Conservation (phyloP, 2,113 vertebrate species). For the Morphnarchus princeps region DNA sequence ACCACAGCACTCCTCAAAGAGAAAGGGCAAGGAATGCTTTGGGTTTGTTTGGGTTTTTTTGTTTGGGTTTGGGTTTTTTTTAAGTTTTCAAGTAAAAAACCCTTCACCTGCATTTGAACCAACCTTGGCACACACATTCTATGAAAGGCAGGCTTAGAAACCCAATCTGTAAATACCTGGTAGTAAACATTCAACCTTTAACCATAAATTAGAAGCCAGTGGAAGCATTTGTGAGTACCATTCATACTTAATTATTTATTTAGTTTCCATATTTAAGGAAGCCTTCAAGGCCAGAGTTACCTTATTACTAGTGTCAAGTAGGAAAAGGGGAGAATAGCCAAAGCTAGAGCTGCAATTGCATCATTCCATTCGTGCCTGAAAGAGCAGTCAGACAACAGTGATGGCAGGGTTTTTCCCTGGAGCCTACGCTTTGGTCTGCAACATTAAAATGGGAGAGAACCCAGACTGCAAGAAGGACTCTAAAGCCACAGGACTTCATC, state of each 20-base stretch:
- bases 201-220: not conserved
- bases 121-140: not conserved
- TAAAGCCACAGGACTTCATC: too few relatives aligned
- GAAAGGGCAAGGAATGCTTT: not conserved
- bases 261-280: not conserved
- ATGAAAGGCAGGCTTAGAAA: not conserved
- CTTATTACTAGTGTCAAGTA: not conserved
- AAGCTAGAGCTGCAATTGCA: not conserved
- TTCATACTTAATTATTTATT: not conserved
- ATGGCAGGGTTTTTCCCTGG: not conserved
- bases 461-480: too few relatives aligned
- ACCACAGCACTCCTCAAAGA: not conserved
- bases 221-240: not conserved
- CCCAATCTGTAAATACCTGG: not conserved
- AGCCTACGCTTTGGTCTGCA: not conserved
- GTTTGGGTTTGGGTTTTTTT: not conserved
- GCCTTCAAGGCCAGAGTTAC: not conserved
- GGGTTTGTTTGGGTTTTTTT: too few relatives aligned
- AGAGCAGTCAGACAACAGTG: not conserved
- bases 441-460: not conserved
- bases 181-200: not conserved
- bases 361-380: not conserved
- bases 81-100: not conserved
- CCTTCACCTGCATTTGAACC: not conserved
- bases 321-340: not conserved